phyloP scores from a whole-genome alignment of 2,888 invertebrate species.

The Drosophila tanythrix region DNA sequence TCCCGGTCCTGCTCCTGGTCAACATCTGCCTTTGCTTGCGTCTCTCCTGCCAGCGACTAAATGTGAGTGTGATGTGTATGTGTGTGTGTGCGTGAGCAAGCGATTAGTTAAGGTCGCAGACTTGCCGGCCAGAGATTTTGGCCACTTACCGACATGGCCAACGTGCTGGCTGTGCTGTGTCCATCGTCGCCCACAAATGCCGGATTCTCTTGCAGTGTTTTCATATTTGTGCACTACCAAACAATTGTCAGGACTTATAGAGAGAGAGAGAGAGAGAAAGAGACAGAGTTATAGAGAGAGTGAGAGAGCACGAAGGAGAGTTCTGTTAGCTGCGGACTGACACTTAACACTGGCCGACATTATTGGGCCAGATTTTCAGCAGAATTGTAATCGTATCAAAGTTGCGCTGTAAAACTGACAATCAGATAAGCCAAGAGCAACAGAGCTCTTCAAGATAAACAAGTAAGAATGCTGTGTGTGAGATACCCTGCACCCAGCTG shows the following conservation, averaged over 20 bases:
- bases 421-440: constrained; percentile 46
- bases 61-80: constrained; percentile 21
- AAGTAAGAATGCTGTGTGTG: neutral
- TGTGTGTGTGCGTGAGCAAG: constrained; percentile 11
- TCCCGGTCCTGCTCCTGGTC: constrained; percentile 32
- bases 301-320: neutral
- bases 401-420: constrained; percentile 61
- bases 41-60: constrained; percentile 48
- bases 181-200: constrained; percentile 83
- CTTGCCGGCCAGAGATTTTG: constrained; percentile 34
- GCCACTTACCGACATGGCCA: constrained; percentile 62
- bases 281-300: neutral
- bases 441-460: constrained; percentile 41
- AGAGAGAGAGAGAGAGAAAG: neutral
- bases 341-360: constrained; percentile 42
- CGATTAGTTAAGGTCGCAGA: constrained; percentile 55
- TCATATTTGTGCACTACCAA: constrained; percentile 38
- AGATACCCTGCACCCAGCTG: neutral
- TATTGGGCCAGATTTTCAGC: constrained; percentile 23
- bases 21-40: constrained; percentile 21
- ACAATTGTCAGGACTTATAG: constrained; percentile 2
- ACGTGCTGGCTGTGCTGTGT: constrained; percentile 68
- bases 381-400: constrained; percentile 26
- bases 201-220: constrained; percentile 78
- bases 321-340: constrained; percentile 40